Conservation (phyloP, 1,140 invertebrate species). For the Drosophila melanica region DNA sequence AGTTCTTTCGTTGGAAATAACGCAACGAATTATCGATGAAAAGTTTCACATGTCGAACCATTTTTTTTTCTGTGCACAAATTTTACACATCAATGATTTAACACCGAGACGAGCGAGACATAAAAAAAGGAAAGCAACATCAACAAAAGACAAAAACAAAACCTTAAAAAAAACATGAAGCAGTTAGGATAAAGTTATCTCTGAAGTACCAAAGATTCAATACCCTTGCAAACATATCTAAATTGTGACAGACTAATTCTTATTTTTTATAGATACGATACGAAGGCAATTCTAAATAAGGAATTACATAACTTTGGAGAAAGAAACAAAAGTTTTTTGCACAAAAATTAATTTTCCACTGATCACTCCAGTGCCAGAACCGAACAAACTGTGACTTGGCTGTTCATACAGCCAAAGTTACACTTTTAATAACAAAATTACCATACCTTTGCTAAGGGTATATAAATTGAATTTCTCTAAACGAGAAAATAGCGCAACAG, state of each 20-base stretch:
- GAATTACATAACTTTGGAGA: too few relatives aligned
- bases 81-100: constrained; percentile 77
- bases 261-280: too few relatives aligned
- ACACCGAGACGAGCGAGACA: constrained; percentile 59
- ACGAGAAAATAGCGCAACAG: constrained; percentile 76
- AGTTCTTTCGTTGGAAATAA: background rate
- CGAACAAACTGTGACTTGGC: too few relatives aligned
- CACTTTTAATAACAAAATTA: background rate
- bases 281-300: too few relatives aligned
- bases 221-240: background rate
- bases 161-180: background rate
- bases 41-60: constrained; percentile 12
- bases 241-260: too few relatives aligned
- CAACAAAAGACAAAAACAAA: background rate
- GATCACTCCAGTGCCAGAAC: too few relatives aligned
- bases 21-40: constrained; percentile 52
- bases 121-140: constrained; percentile 37
- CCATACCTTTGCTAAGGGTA: background rate
- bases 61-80: constrained; percentile 42
- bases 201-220: background rate
- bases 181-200: background rate
- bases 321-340: too few relatives aligned
- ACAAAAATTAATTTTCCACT: too few relatives aligned
- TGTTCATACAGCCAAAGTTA: background rate
- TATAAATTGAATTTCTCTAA: constrained; percentile 59